phyloP scores from a whole-genome alignment of 2,797 vertebrate genomes.

The Alauda arvensis region DNA sequence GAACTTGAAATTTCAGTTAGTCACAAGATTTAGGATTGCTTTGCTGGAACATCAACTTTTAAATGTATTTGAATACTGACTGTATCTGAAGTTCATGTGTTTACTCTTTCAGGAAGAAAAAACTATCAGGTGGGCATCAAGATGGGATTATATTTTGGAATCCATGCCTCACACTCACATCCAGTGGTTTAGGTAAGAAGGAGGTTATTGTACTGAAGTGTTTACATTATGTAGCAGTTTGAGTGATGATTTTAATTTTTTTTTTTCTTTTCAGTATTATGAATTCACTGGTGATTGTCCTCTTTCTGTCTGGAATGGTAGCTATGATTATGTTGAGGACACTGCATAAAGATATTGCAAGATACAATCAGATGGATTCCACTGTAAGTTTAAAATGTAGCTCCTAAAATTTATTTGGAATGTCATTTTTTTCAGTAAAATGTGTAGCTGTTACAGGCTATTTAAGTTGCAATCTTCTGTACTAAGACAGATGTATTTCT shows the following conservation, averaged over 20 bases:
- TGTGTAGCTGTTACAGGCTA: background rate
- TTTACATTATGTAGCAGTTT: background rate
- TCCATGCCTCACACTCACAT: conserved; percentile 95
- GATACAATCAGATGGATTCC: conserved; percentile 95
- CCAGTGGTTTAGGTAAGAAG: conserved; percentile 91
- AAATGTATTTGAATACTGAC: background rate
- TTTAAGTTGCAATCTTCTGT: conserved; percentile 64
- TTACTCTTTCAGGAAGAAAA: conserved; percentile 78
- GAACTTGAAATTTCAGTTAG: background rate
- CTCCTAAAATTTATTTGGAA: background rate
- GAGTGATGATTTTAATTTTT: background rate
- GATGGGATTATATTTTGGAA: conserved; percentile 95
- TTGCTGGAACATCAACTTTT: background rate
- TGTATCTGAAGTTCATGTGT: background rate
- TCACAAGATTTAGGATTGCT: background rate
- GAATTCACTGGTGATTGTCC: conserved; percentile 94
- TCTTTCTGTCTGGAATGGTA: conserved; percentile 93
- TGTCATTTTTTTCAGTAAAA: conserved; percentile 16
- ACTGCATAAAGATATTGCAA: conserved; percentile 91
- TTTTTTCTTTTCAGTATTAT: conserved; percentile 79
- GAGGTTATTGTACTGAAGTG: background rate
- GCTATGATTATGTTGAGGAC: conserved; percentile 94
- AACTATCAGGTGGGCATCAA: conserved; percentile 88
- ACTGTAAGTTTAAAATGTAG: conserved; percentile 76
- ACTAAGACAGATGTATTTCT: conserved; percentile 57